A percentile compares a stretch with the other conserved stretches of the same genome.
Conservation (phyloP, 2,888 invertebrate species). For the Mesochorus sp. region DNA sequence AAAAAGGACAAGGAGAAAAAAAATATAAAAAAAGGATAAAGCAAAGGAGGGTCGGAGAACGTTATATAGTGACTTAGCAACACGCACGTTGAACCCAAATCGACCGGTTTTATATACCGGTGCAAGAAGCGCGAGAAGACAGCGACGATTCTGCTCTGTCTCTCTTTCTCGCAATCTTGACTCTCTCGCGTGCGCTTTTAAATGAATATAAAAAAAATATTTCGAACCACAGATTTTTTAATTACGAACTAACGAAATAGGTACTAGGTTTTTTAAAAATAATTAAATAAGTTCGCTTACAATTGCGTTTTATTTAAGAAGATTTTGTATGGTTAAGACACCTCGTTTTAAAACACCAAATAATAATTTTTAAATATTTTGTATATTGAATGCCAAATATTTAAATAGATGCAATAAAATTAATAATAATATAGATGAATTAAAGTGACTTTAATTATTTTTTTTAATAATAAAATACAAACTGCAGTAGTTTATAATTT, state of each 20-base stretch:
- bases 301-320: too few relatives aligned
- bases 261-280: not conserved
- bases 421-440: too few relatives aligned
- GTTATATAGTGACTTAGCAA: slow-evolving; percentile 37
- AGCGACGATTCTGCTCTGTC: not conserved
- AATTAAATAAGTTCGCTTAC: too few relatives aligned
- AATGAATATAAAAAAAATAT: not conserved
- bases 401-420: too few relatives aligned
- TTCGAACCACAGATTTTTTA: not conserved
- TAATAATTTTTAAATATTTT: too few relatives aligned
- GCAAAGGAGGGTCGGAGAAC: not conserved
- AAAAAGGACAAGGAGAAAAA: slow-evolving; percentile 20
- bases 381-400: too few relatives aligned
- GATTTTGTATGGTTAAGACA: too few relatives aligned
- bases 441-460: too few relatives aligned
- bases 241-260: not conserved
- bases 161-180: slow-evolving; percentile 6
- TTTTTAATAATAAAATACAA: too few relatives aligned
- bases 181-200: not conserved
- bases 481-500: too few relatives aligned
- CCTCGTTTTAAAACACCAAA: too few relatives aligned
- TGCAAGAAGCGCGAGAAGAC: slow-evolving; percentile 4
- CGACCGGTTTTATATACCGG: slow-evolving; percentile 58
- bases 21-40: slow-evolving; percentile 12
- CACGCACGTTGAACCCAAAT: slow-evolving; percentile 59